Evolutionary conservation across 2,797 vertebrate genomes (phyloP).

Genomic region (Amphiprion clarkii): DNA sequence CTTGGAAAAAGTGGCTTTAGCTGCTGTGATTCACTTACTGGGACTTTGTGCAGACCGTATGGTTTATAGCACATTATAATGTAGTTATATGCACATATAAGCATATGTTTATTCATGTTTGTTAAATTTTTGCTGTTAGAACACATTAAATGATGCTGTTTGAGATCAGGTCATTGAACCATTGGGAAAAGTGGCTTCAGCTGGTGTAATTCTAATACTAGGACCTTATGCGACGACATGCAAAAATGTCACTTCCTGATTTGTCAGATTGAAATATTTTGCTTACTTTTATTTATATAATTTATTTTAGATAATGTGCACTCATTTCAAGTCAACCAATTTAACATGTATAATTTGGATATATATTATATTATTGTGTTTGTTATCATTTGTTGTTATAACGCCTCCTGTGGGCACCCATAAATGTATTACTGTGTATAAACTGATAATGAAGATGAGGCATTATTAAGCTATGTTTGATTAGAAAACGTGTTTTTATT

Average conservation of each 20-base stretch:
- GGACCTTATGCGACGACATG: not conserved
- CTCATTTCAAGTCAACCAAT: not conserved
- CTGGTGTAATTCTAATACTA: not conserved
- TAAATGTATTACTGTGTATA: not conserved
- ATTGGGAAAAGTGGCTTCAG: conserved; percentile 56
- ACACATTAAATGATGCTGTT: conserved; percentile 87
- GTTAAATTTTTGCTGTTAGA: conserved; percentile 41
- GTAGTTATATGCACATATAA: not conserved
- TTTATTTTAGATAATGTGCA: not conserved
- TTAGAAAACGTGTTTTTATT: conserved; percentile 21
- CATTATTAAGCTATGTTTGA: conserved; percentile 25
- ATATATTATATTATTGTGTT: not conserved
- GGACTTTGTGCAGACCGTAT: conserved; percentile 6
- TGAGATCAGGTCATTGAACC: conserved; percentile 88
- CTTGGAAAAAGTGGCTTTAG: conserved; percentile 37
- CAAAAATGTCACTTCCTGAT: not conserved
- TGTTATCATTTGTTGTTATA: not conserved
- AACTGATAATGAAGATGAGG: conserved; percentile 21
- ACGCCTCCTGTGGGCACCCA: not conserved
- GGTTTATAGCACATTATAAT: not conserved
- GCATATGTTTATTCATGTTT: not conserved
- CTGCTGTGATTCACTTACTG: conserved; percentile 34
- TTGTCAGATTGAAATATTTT: not conserved
- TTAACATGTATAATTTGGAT: not conserved
- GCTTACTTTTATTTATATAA: no score